Percentiles rank a stretch among this genome's conserved stretches.
Conservation (phyloP, 2,797 vertebrate genomes). For the Choloepus didactylus region DNA sequence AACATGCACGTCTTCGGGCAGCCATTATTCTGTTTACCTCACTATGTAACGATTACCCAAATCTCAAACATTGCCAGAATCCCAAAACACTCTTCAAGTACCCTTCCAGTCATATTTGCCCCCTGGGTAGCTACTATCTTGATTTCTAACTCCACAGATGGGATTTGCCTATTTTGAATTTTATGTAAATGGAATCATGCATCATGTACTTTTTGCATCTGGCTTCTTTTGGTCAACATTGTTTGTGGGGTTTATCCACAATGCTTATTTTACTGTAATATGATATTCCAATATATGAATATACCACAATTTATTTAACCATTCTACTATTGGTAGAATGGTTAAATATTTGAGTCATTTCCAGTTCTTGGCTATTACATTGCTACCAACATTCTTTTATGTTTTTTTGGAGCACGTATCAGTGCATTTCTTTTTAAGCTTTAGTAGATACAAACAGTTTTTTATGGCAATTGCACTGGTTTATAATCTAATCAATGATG, state of each 20-base stretch:
- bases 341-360: background rate
- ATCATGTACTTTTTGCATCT: background rate
- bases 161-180: background rate
- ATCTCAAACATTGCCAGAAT: background rate
- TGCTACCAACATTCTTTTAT: background rate
- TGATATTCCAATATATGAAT: background rate
- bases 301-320: background rate
- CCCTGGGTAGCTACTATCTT: background rate
- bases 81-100: background rate
- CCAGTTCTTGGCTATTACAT: background rate
- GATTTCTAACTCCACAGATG: background rate
- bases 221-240: slow-evolving; percentile 11
- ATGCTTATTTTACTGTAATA: background rate
- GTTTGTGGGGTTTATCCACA: background rate
- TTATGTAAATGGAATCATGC: background rate
- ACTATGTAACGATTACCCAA: background rate
- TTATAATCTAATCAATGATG: background rate
- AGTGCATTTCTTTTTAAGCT: slow-evolving; percentile 17
- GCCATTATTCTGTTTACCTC: background rate
- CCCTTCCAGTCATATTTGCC: background rate
- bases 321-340: background rate
- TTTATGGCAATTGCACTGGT: background rate
- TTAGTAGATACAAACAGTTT: background rate
- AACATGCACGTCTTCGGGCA: background rate
- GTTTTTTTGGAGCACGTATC: background rate